Evolutionary conservation across 2,888 invertebrate species (phyloP), one percentile per base, ranked within the genome.

Genomic region (Epicampocera succincta): DNA sequence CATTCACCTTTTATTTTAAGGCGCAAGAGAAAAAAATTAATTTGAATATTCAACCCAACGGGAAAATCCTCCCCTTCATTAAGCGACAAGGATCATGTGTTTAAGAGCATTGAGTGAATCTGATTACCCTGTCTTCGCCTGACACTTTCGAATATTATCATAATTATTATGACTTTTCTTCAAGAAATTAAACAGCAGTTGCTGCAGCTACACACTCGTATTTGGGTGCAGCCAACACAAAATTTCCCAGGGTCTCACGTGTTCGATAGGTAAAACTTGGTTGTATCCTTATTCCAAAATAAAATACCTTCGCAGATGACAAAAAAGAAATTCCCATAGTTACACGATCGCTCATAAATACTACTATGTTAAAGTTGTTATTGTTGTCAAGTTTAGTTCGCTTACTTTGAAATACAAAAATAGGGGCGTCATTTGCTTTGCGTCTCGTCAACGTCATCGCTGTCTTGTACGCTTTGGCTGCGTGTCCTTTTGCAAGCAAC

Each of bases 161-260:
- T 78, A 82, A 82, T 82, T 77, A 74, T 82, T 82, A 82, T 82
- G 82, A 82, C 82, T 82, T 78, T 74, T 60, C 69, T 77, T 76
- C 73, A 69, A 52, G 19, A 21, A 75, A 50, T 17, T 48, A 2
- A 12, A 21, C 13, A 15, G 21, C 50, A 50, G 60, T 72, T 42
- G 48, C 29, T n/a, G 40, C n/a, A 38, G 46, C 17, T 56, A 44
- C 33, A 8, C n/a, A n/a, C n/a, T n/a, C 1, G 33, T 9, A 33
- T 73, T 48, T 71, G 82, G 82, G 82, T 78, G 82, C 77, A 73
- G 76, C 33, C 19, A 60, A 33, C 13, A 50, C 33, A 78, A 42
- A 81, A 78, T 60, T 82, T 82, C 74, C 78, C 82, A 82, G 58
- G 74, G 29, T 71, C 52, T 81, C 81, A 81, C 73, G 80, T 81